Conservation (phyloP, 2,888 invertebrate species). For the Pasiphila rectangulata region DNA sequence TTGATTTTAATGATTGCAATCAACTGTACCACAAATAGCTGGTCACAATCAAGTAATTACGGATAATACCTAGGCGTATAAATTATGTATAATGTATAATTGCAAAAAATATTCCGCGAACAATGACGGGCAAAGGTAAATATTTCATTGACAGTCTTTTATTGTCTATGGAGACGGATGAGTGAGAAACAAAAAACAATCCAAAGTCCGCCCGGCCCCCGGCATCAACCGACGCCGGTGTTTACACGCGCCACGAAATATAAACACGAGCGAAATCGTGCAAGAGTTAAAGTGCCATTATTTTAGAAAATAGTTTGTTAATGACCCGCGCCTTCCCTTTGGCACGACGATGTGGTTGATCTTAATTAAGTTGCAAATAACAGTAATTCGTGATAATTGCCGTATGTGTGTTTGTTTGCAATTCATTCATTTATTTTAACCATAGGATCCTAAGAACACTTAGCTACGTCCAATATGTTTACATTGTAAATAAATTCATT, state of each 20-base stretch:
- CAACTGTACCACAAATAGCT: constrained; percentile 21
- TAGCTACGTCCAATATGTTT: too few species aligned
- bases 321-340: constrained; percentile 12
- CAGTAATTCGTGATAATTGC: not conserved
- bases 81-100: constrained; percentile 24
- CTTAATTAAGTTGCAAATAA: too few species aligned
- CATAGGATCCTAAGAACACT: too few species aligned
- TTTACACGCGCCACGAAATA: constrained; percentile 43
- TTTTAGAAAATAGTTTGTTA: constrained; percentile 40
- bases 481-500: too few species aligned
- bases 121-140: constrained; percentile 37
- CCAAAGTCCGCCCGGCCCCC: constrained; percentile 46
- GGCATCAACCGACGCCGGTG: constrained; percentile 31
- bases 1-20: constrained; percentile 24
- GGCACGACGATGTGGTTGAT: too few species aligned
- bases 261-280: constrained; percentile 42
- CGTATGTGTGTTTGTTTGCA: too few species aligned
- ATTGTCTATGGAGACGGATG: constrained; percentile 42
- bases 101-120: constrained; percentile 30
- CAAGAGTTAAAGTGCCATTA: constrained; percentile 38
- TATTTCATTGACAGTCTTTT: constrained; percentile 34
- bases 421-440: too few species aligned
- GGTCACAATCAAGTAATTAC: constrained; percentile 21
- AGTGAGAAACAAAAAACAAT: constrained; percentile 47
- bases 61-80: constrained; percentile 23